Conservation (phyloP, 2,113 vertebrate species). For the Pungitius pungitius region DNA sequence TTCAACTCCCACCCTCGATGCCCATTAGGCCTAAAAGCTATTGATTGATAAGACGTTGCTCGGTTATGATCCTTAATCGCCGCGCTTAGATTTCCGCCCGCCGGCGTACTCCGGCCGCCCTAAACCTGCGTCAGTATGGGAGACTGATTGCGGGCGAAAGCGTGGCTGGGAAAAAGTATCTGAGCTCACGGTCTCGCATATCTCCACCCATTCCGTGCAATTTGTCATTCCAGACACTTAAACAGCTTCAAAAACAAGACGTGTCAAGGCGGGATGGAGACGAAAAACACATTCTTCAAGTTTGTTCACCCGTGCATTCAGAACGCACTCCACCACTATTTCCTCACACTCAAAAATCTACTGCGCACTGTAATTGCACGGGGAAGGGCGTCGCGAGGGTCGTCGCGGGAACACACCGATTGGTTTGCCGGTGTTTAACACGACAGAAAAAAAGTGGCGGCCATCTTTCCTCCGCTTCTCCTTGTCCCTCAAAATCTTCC, state of each 20-base stretch:
- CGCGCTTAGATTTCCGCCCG: constrained; percentile 16
- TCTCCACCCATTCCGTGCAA: neutral
- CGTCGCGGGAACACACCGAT: neutral
- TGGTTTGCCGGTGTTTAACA: constrained; percentile 24
- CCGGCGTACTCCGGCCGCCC: neutral
- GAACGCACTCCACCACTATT: constrained; percentile 27
- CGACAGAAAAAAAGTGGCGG: constrained; percentile 22
- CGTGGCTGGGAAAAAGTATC: constrained; percentile 4
- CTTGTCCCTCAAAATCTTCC: constrained; percentile 16
- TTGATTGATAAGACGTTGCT: constrained; percentile 39
- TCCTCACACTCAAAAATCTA: constrained; percentile 33
- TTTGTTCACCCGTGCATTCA: constrained; percentile 37
- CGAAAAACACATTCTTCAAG: constrained; percentile 30
- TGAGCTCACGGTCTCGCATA: neutral
- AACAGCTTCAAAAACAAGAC: constrained; percentile 25
- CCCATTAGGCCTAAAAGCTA: constrained; percentile 51
- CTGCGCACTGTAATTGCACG: constrained; percentile 24
- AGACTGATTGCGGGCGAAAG: constrained; percentile 14
- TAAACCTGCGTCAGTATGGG: neutral
- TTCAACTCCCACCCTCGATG: neutral
- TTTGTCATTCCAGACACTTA: constrained; percentile 49
- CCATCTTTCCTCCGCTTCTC: neutral
- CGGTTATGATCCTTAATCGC: constrained; percentile 5
- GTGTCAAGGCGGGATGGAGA: constrained; percentile 40
- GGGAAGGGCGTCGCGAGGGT: constrained; percentile 10